Base-by-base conservation (phyloP, 1,140 invertebrate genomes). In the Conus betulinus region DNA sequence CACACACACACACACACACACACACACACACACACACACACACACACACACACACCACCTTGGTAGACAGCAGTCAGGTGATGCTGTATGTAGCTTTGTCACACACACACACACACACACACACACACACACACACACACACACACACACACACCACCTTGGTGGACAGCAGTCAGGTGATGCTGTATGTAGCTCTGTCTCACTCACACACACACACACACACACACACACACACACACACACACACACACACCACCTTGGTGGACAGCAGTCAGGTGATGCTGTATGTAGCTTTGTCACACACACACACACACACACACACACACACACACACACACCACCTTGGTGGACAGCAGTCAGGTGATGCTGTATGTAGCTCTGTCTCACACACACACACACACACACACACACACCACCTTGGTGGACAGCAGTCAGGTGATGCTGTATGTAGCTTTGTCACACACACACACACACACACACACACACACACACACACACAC, bases 131-230 rank as follows among this genome's bases (percentile, higher is more conserved):
- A 87, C 85, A 87, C 71, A 78, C 85, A 87, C 71, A 87, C 39
- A 39, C 17, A 67, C 15, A 79, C 11, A 78, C 85, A 76, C 52
- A 39, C 89, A 39, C 39, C 39, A 94, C 94, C 94, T 88, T 96
- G 95, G 51, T 97, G 94, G 88, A 97, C 93, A 7, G 96, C 95
- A 84, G 96, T 96, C n/a, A 97, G 94, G 91, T 97, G 97, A 23
- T 95, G 93, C 63, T 90, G 92, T 82, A 95, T 96, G 91, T 96
- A 97, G 20, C 94, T 83, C 23, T 96, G 94, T 84, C 97, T 94
- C n/a, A n/a, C n/a, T n/a, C n/a, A 71, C 67, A 88, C 17, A 82
- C 60, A 88, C 17, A 84, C 57, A 76, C 8, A 76, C 25, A 60
- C 25, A 76, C 20, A 84, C 20, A 85, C 17, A 55, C 51, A 84